Base-by-base conservation (phyloP, 2,888 invertebrate species). In the Rhabditoides inermis region DNA sequence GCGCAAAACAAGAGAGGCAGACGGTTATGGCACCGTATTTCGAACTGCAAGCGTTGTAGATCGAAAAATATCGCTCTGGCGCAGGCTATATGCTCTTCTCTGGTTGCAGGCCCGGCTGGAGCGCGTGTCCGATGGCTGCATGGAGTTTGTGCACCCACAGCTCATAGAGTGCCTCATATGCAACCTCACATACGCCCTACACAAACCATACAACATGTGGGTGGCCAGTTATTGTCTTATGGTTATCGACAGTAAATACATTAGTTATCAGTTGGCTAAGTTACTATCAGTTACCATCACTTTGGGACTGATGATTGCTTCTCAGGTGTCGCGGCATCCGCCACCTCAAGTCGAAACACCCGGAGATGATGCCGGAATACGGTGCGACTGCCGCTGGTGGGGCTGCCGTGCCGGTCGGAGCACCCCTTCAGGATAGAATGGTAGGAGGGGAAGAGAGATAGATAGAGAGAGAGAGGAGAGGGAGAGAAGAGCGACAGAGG, bases 141-240 rank as follows among this genome's bases (percentile, higher is more conserved):
- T 75, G 75, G 71, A 73, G 49, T 71, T 75, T 49, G 56, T 75
- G 25, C 63, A 66, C 50, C 63, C 69, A 26, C 60, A 63, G 30
- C 54, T 65, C 28, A 68, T 76, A 47, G 75, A 75, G 51, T 75
- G 75, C 50, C 68, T 71, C 37, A 53, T 75, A 22, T 75, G 75
- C 53, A 60, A 63, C 30, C 51, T 69, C 37, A 69, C 69, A 10
- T 76, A 72, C 49, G 64, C 70, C 18, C 62, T 75, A 5, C 75
- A 75, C 52, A 67, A 67, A 40, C 72, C 73, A 2, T 75, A 63
- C 60, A 75, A 73, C 47, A 72, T 75, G 53, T 74, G 74, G n/a
- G n/a, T n/a, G n/a, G n/a, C n/a, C 51, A 50, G 50, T 42, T 42
- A 28, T 22, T 40, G n/a, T 7, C 32, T 32, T 15, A 15, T 7